Conservation (phyloP, 2,797 vertebrate genomes). For the Brotula barbata region DNA sequence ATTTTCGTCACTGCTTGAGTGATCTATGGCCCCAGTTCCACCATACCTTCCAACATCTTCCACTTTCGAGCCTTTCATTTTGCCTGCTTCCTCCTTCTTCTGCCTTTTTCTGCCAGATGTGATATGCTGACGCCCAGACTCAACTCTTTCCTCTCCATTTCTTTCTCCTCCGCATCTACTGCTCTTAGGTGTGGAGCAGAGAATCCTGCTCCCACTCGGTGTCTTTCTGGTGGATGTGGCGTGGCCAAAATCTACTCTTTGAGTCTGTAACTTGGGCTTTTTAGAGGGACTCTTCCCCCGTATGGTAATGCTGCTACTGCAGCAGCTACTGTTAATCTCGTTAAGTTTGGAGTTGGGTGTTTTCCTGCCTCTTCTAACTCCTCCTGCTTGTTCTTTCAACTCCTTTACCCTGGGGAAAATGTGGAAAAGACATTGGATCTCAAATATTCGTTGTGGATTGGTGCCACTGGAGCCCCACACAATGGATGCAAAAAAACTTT, state of each 20-base stretch:
- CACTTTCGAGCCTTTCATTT: conserved; percentile 12
- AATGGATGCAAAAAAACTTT: background rate
- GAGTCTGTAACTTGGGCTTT: conserved; percentile 75
- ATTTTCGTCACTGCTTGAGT: conserved; percentile 9
- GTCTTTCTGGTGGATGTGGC: conserved; percentile 23
- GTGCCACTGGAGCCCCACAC: background rate
- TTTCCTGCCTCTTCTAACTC: conserved; percentile 55
- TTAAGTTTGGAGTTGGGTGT: conserved; percentile 74
- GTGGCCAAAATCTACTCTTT: conserved; percentile 23
- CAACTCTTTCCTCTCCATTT: background rate
- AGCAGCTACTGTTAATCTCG: conserved; percentile 58
- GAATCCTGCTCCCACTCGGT: conserved; percentile 46
- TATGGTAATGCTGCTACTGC: conserved; percentile 16
- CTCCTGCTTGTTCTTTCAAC: conserved; percentile 78
- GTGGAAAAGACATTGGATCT: conserved; percentile 2
- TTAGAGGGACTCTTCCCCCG: conserved; percentile 82
- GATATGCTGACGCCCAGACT: conserved; percentile 52
- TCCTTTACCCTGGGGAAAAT: conserved; percentile 86
- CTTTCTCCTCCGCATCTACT: conserved; percentile 15
- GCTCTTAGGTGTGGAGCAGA: conserved; percentile 78
- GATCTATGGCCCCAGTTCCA: background rate
- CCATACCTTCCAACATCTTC: conserved; percentile 8
- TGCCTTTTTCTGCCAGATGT: conserved; percentile 63
- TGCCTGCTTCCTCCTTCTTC: background rate
- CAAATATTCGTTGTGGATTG: background rate